Evolutionary conservation across 2,888 invertebrate genomes (phyloP).

Genomic region (Eristalis intricaria): DNA sequence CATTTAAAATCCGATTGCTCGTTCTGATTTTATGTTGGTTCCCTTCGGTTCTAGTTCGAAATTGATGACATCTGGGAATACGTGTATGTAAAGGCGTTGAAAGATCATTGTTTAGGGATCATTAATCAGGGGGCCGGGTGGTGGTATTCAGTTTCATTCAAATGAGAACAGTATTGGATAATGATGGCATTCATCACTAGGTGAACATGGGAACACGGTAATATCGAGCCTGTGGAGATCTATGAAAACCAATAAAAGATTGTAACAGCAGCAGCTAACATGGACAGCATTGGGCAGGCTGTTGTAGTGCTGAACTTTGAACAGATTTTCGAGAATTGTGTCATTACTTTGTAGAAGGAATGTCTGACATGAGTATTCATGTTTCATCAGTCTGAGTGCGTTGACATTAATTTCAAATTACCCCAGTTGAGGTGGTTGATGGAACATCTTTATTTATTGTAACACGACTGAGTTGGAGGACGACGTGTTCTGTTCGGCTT

Average conservation of each 20-base stretch:
- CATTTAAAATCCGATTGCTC: conserved; percentile 44
- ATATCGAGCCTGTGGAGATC: conserved; percentile 10
- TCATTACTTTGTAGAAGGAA: not conserved
- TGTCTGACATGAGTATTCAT: not conserved
- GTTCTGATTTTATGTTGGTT: conserved; percentile 21
- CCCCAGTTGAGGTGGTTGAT: not conserved
- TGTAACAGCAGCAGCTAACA: not conserved
- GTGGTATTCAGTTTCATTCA: conserved; percentile 62
- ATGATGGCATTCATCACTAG: conserved; percentile 59
- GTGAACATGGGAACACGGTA: conserved; percentile 32
- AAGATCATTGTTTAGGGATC: conserved; percentile 49
- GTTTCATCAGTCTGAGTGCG: not conserved
- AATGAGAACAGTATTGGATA: conserved; percentile 54
- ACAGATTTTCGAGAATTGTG: conserved; percentile 10
- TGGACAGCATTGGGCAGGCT: not conserved
- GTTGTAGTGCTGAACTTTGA: conserved; percentile 9
- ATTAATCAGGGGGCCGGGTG: conserved; percentile 55
- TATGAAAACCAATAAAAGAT: conserved; percentile 6
- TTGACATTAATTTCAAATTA: not conserved
- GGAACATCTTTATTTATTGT: not conserved
- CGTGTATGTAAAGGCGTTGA: conserved; percentile 52
- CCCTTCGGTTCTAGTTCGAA: conserved; percentile 21
- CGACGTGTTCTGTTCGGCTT: not conserved
- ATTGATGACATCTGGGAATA: conserved; percentile 25
- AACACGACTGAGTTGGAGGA: not conserved